Evolutionary conservation across 2,797 vertebrate species (phyloP), one percentile per base, ranked within the genome.

Genomic region (Anolis apletophallus): DNA sequence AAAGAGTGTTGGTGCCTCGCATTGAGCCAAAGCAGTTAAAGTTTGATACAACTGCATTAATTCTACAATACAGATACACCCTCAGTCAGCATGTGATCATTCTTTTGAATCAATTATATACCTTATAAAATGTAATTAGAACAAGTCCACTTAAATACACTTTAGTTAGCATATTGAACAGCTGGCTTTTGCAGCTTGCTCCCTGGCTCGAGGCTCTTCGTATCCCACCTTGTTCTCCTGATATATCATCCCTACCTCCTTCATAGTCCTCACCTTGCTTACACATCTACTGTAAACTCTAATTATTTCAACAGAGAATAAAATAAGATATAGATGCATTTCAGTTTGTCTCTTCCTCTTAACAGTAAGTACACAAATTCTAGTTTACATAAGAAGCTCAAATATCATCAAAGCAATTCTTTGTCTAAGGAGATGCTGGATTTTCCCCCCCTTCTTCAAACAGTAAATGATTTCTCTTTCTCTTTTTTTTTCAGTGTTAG

Each of bases 381-480:
- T 17, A 14, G 21, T 61, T 84, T 54, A 85, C 13, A 8, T 16
- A 46, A 85, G 0, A 1, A 81, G 0, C 61, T 23, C 72, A 55
- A 52, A 55, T 91, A 4, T 4, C 1, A 75, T 52, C 57, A 67
- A 40, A n/a, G 10, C 82, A 89, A 61, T 16, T 68, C 8, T 87
- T 85, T 84, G 17, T 81, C 54, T 6, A 3, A 84, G 2, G n/a
- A 81, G 3, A 3, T 17, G 12, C 78, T 5, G n/a, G 3, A 12
- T 81, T 76, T 23, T 67, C 13, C 7, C 46, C 46, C 75, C 46
- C 75, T 76, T 57, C 4, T 32, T 67, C 29, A 32, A 32, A 14
- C 61, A 76, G 67, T 32, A 64, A 52, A 77, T 77, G 46, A 55
- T 73, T 76, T 32, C 16, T 19, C 1, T 40, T 50, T 19, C 11